phyloP scores from a whole-genome alignment of 2,888 invertebrate species.

The Linyphia triangularis region DNA sequence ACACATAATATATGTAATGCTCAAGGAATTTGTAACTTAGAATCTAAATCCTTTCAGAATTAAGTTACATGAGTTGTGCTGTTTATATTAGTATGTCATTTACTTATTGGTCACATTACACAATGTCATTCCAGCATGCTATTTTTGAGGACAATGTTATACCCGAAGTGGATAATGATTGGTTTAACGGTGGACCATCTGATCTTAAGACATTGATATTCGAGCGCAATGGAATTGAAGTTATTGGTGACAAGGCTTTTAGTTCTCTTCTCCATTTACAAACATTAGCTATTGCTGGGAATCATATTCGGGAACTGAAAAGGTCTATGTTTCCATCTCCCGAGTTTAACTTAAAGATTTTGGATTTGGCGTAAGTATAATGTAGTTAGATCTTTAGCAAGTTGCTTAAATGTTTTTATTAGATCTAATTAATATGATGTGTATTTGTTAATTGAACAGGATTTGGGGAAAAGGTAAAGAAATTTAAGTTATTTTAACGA shows the following conservation, averaged over 20 bases:
- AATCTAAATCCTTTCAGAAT: too few relatives aligned
- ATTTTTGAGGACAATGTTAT: conserved; percentile 48
- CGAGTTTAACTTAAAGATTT: not conserved
- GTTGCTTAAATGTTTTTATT: too few relatives aligned
- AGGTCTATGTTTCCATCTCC: conserved; percentile 47
- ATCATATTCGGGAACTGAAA: conserved; percentile 17
- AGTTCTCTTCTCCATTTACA: not conserved
- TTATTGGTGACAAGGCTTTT: conserved; percentile 43
- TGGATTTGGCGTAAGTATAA: conserved; percentile 55
- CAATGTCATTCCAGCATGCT: conserved; percentile 10
- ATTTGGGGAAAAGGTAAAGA: too few relatives aligned
- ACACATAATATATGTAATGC: too few relatives aligned
- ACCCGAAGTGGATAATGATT: conserved; percentile 64
- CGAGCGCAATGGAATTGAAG: conserved; percentile 55
- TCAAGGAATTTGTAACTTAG: too few relatives aligned
- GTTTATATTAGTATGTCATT: too few relatives aligned
- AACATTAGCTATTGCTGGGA: conserved; percentile 41
- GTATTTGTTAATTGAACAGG: too few relatives aligned
- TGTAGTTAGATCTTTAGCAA: too few relatives aligned
- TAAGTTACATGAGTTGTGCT: too few relatives aligned
- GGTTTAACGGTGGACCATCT: conserved; percentile 43
- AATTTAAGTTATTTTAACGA: too few relatives aligned
- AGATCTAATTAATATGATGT: too few relatives aligned
- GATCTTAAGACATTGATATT: conserved; percentile 9
- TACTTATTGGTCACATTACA: too few relatives aligned